Evolutionary conservation across 2,113 vertebrate species (phyloP), one percentile per base, ranked within the genome.

Genomic region (Oreamnos americanus): DNA sequence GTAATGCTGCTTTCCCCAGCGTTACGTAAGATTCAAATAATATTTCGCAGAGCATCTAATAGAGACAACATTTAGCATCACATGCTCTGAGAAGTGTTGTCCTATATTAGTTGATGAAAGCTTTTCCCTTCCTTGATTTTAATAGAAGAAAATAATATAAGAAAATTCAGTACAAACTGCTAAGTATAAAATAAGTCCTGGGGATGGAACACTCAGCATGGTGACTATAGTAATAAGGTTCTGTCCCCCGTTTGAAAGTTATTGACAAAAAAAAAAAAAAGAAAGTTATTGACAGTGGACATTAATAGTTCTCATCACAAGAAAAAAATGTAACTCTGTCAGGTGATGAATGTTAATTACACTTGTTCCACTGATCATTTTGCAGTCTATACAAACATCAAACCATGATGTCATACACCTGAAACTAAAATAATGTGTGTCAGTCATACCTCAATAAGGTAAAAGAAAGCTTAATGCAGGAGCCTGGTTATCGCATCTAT

Each of bases 1-100:
- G 47, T 47, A 47, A 47, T 47, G 47, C 47, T 6, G 6, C 3
- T 43, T 43, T 91, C 19, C 30, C 86, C 57, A 84, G 84, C 78
- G 7, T 91, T 90, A 67, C 39, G 28, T 85, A 58, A 76, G 53
- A 95, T 92, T 86, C 81, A 82, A 90, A 39, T 82, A 82, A 19
- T 49, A 57, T 91, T 95, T 83, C 79, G 90, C 8, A 93, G 26
- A 84, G 36, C 26, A 47, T 39, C 13, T 83, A n/a, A 47, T 6
- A 39, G 87, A 89, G 60, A 36, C 19, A n/a, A 17, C 12, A 53
- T 12, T 82, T 76, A 76, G 16, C 12, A 58, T 43, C 62, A 87
- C 0, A 39, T 11, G 3, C 4, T 84, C 87, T 55, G 83, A 96
- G 60, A 85, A 91, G 60, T 21, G 3, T 6, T 91, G 53, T 4